Conservation (phyloP, 2,113 vertebrate species). For the Apodemus speciosus region DNA sequence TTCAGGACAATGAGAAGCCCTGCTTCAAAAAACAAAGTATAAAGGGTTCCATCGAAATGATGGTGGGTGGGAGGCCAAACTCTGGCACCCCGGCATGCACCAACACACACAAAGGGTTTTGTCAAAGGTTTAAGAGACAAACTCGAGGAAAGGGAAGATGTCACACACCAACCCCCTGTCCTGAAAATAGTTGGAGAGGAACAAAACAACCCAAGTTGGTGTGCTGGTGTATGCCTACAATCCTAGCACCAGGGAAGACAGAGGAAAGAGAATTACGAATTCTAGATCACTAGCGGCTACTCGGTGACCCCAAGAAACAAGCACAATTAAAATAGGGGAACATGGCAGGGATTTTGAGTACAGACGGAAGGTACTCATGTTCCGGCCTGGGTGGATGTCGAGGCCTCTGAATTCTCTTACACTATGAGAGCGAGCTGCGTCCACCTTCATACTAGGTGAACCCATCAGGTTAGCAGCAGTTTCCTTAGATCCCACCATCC, state of each 20-base stretch:
- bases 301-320: not conserved
- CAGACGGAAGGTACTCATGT: not conserved
- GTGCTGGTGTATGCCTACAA: too few species aligned
- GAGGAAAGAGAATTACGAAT: not conserved
- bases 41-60: not conserved
- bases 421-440: rapidly evolving
- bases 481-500: not conserved
- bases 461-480: too few species aligned
- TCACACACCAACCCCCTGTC: not conserved
- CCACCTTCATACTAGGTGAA: rapidly evolving
- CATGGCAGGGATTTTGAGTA: not conserved
- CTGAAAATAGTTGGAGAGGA: not conserved
- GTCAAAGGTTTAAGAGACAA: not conserved
- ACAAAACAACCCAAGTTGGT: not conserved
- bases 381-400: not conserved
- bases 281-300: not conserved
- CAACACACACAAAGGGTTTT: not conserved
- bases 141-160: not conserved
- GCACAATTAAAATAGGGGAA: not conserved
- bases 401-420: not conserved
- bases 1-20: not conserved
- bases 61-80: too few species aligned
- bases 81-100: not conserved
- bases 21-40: not conserved
- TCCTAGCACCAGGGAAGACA: not conserved